Evolutionary conservation across 2,797 vertebrate genomes (phyloP).

Genomic region (Rhadinocentrus ornatus): DNA sequence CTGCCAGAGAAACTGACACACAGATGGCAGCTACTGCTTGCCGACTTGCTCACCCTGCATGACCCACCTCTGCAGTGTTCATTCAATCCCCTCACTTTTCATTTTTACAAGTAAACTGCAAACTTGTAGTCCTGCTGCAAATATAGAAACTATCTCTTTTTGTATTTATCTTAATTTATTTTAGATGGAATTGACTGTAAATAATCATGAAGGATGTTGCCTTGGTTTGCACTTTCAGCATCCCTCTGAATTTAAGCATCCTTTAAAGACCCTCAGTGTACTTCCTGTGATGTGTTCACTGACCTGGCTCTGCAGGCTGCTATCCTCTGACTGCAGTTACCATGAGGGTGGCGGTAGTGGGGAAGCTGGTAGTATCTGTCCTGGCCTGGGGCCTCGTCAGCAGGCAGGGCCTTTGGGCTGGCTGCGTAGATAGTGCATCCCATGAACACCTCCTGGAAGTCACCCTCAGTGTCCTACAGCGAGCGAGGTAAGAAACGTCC

Average conservation of each 20-base stretch:
- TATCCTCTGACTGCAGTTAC: conserved; percentile 81
- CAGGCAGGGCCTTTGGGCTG: conserved; percentile 82
- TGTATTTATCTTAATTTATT: not conserved
- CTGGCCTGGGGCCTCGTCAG: conserved; percentile 75
- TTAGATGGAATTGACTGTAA: not conserved
- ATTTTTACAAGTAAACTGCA: not conserved
- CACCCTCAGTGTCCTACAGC: conserved; percentile 61
- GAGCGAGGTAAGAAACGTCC: conserved; percentile 57
- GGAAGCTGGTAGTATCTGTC: conserved; percentile 69
- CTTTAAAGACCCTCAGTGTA: not conserved
- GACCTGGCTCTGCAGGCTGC: conserved; percentile 79
- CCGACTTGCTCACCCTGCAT: not conserved
- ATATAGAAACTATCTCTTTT: not conserved
- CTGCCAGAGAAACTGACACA: not conserved
- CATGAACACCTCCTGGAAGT: conserved; percentile 80
- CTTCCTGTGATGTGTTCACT: conserved; percentile 51
- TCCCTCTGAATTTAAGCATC: not conserved
- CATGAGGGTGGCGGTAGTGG: conserved; percentile 68
- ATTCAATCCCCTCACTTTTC: not conserved
- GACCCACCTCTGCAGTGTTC: not conserved
- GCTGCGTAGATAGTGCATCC: conserved; percentile 85
- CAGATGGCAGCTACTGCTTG: not conserved
- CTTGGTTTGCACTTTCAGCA: not conserved
- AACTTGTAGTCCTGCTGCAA: not conserved
- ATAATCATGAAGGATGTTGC: not conserved